Evolutionary conservation across 37 sponge, comb jelly and placozoan genomes (phyloP), one percentile per base, ranked within the genome.

Genomic region (Axinella damicornis): DNA sequence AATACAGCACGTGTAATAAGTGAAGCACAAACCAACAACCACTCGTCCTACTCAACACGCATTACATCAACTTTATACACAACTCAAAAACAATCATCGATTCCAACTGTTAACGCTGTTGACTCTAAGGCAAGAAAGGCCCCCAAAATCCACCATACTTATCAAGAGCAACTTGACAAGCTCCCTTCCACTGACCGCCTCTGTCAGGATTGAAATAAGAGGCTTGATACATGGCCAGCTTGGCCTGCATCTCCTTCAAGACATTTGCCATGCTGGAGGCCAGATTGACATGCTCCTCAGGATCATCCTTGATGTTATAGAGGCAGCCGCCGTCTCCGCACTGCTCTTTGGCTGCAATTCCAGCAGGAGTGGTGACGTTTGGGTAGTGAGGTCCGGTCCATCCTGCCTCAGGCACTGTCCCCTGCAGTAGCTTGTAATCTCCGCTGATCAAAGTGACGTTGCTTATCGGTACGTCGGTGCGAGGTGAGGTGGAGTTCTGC

Each of bases 151-250:
- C 65, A n/a, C 27, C 65, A 53, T 81, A 81, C 13, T 53, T 31
- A 40, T 81, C 25, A 6, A 65, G 20, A 41, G 71, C 83, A 15
- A 31, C 41, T 21, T 72, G 57, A 67, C 83, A 81, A 15, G 83
- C 83, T 36, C 22, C 71, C 14, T 71, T 71, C 13, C 11, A 65
- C 6, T 13, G 12, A 4, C 14, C 17, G 5, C 83, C 83, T 35
- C 84, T 58, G 22, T 83, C 36, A 14, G 84, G 84, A 54, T 73
- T 73, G 53, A 67, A 83, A 24, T 55, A 28, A 18, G 84, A 76
- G 30, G 61, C 46, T 24, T 73, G 34, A 19, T 32, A 55, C 13
- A 32, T 20, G 20, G 56, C 55, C 75, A 56, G 33, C 40, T 74
- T 74, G 13, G 6, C 52, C 31, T 83, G 84, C 84, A 83, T 83